A percentile compares a stretch with the other conserved stretches of the same genome.
Evolutionary conservation across 2,888 invertebrate genomes (phyloP).

Genomic region (Metellina segmentata): DNA sequence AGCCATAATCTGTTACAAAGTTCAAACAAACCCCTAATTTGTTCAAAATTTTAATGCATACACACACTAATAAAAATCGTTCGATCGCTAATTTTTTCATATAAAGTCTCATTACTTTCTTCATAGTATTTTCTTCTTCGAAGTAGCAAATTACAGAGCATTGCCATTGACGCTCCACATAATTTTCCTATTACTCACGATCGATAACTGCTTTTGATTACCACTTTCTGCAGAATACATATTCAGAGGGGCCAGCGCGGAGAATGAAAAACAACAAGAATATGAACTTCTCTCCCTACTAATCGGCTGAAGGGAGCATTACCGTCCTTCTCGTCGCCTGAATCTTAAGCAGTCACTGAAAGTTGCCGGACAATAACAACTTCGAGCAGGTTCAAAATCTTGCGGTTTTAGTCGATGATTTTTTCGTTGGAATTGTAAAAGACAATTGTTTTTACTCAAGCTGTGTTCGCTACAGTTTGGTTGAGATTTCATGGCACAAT

Average conservation of each 20-base stretch:
- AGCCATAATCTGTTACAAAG: background rate
- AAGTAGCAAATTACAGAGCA: constrained; percentile 21
- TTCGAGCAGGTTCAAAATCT: background rate
- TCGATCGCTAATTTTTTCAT: too few relatives aligned
- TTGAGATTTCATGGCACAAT: too few relatives aligned
- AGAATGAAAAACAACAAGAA: background rate
- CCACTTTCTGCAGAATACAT: constrained; percentile 46
- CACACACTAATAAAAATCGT: background rate
- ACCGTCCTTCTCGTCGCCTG: background rate
- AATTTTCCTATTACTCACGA: constrained; percentile 49
- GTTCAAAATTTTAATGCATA: background rate
- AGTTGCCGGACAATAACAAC: background rate
- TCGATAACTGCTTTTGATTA: constrained; percentile 44
- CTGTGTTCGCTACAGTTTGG: too few relatives aligned
- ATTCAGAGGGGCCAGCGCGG: constrained; percentile 24
- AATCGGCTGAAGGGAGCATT: constrained; percentile 11
- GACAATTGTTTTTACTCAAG: too few relatives aligned
- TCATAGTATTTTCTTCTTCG: too few relatives aligned
- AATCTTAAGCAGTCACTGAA: constrained; percentile 20
- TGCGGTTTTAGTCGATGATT: too few relatives aligned
- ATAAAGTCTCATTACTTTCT: too few relatives aligned
- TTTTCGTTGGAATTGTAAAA: too few relatives aligned
- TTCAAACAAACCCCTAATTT: background rate
- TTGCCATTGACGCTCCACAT: constrained; percentile 26
- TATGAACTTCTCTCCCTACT: background rate